These are phyloP conservation scores for Pristionchus entomophagus DNA, from an alignment of 2,888 invertebrate species.

Conservation along the genomic window DNA sequence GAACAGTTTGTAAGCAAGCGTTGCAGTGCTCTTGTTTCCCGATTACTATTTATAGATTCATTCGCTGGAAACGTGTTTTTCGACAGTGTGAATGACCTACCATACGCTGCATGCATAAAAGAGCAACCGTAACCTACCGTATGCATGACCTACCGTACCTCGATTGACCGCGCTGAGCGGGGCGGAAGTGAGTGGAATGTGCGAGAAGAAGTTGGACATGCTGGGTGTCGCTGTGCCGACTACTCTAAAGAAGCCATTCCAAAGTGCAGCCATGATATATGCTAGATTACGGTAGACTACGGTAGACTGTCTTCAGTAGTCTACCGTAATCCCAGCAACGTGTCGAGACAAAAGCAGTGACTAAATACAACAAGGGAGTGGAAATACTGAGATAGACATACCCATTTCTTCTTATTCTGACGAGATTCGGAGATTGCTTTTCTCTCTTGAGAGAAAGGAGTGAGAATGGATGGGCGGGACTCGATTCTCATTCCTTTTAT, in stretches of 20 bases:
- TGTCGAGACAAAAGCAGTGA: slow-evolving; percentile 9
- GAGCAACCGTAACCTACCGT: neutral
- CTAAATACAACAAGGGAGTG: neutral
- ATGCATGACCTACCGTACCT: slow-evolving; percentile 5
- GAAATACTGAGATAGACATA: slow-evolving; percentile 21
- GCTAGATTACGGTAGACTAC: neutral
- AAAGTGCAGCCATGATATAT: neutral
- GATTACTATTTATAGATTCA: neutral
- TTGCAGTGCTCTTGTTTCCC: too few relatives aligned
- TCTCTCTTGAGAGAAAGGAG: slow-evolving; percentile 30
- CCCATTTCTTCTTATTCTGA: neutral
- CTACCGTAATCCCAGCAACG: neutral
- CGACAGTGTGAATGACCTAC: neutral
- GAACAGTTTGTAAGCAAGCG: too few relatives aligned
- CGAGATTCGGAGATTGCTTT: slow-evolving; percentile 21
- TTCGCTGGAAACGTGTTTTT: neutral
- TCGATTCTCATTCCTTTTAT: neutral
- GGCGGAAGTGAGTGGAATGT: slow-evolving; percentile 43
- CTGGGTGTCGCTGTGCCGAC: neutral
- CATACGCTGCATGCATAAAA: neutral
- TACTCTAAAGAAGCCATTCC: neutral
- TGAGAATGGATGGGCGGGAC: slow-evolving; percentile 27
- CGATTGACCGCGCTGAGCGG: slow-evolving; percentile 23
- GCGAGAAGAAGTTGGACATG: slow-evolving; percentile 47
- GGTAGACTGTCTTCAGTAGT: neutral